Evolutionary conservation across 2,113 vertebrate species (phyloP).

Genomic region (Clarias magur): DNA sequence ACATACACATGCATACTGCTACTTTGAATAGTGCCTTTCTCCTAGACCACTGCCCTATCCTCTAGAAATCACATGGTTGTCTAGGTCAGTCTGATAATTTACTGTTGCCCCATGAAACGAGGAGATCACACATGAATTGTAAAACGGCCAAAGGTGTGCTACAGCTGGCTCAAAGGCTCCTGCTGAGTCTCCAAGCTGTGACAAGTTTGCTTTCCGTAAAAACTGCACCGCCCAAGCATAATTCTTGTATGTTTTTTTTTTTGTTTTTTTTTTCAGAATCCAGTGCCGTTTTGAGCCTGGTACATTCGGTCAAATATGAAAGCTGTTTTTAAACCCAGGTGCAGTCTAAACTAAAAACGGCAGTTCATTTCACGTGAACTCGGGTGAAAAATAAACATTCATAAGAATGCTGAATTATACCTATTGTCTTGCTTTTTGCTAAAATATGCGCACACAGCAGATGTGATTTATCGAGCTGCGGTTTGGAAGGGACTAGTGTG

Average conservation of each 20-base stretch:
- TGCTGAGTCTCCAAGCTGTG: background rate
- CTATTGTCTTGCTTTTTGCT: background rate
- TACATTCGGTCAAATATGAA: background rate
- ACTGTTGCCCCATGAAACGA: conserved; percentile 5
- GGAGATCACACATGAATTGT: conserved; percentile 6
- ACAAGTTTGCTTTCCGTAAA: conserved; percentile 1
- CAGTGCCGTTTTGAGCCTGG: background rate
- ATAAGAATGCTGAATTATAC: background rate
- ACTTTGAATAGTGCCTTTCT: no score
- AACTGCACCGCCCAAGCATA: background rate
- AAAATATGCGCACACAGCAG: background rate
- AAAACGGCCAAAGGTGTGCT: conserved; percentile 16
- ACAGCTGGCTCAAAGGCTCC: conserved; percentile 1
- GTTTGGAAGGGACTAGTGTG: background rate
- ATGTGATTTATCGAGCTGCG: background rate
- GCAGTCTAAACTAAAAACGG: background rate
- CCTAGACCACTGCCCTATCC: background rate
- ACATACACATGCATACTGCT: background rate
- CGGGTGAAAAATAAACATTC: background rate
- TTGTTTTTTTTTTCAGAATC: background rate
- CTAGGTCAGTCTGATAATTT: conserved; percentile 29
- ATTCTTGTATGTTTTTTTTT: background rate
- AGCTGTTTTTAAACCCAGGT: background rate
- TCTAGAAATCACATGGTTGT: background rate
- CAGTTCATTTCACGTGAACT: background rate